phyloP scores from a whole-genome alignment of 2,797 vertebrate species.

The Eutrigla gurnardus region DNA sequence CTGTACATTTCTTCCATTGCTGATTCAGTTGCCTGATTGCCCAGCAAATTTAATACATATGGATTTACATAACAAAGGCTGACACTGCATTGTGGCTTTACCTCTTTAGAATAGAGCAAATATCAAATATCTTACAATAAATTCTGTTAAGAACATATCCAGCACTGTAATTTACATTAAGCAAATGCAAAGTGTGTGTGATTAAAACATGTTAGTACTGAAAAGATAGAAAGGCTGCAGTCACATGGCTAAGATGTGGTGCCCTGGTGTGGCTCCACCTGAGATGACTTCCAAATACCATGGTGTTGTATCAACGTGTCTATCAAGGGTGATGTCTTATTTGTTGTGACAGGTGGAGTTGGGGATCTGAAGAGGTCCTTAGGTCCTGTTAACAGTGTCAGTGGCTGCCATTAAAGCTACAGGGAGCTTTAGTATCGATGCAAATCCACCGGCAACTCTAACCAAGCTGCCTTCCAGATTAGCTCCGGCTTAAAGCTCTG shows the following conservation, averaged over 20 bases:
- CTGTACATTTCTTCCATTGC: not conserved
- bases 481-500: conserved; percentile 71
- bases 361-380: conserved; percentile 50
- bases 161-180: not conserved
- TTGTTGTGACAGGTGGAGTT: conserved; percentile 69
- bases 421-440: conserved; percentile 74
- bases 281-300: conserved; percentile 16
- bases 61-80: not conserved
- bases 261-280: conserved; percentile 9
- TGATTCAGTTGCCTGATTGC: not conserved
- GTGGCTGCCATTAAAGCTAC: conserved; percentile 65
- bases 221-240: not conserved
- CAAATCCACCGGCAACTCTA: conserved; percentile 75
- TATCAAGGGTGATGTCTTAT: conserved; percentile 39
- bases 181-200: not conserved
- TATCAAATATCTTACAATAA: not conserved
- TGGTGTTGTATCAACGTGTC: not conserved
- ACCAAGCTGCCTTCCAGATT: conserved; percentile 77
- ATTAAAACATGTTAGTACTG: not conserved
- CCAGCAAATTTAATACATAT: not conserved
- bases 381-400: conserved; percentile 67
- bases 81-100: not conserved
- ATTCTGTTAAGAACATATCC: not conserved
- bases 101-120: not conserved
- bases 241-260: conserved; percentile 6